Evolutionary conservation across 2,113 vertebrate species (phyloP).

Genomic region (Callorhinus ursinus): DNA sequence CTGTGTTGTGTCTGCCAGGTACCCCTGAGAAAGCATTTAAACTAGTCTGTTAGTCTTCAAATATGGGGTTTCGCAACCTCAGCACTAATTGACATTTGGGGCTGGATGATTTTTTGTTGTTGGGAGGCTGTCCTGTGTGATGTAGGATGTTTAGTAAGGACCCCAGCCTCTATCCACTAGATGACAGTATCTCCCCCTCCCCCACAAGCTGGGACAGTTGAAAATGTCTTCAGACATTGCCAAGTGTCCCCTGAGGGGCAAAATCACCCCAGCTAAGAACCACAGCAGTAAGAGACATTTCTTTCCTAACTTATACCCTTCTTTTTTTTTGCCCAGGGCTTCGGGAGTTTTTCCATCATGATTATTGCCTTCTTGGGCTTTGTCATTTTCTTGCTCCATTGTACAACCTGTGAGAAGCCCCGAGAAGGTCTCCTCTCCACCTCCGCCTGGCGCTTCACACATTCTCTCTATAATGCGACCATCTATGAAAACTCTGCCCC

Average conservation of each 20-base stretch:
- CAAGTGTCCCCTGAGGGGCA: not conserved
- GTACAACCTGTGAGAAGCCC: slow-evolving; percentile 77
- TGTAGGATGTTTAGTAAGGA: not conserved
- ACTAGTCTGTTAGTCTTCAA: not conserved
- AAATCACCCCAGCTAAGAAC: not conserved
- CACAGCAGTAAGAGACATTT: not conserved
- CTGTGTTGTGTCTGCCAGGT: not conserved
- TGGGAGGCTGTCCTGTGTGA: not conserved
- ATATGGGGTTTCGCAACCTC: not conserved
- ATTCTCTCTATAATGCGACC: slow-evolving; percentile 93
- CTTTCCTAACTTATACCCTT: not conserved
- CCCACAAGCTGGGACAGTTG: not conserved
- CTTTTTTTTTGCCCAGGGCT: slow-evolving; percentile 60
- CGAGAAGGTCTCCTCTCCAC: slow-evolving; percentile 84
- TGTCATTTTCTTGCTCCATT: slow-evolving; percentile 82
- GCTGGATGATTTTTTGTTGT: not conserved
- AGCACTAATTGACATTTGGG: not conserved
- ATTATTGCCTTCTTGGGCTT: slow-evolving; percentile 79
- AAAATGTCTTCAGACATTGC: not conserved
- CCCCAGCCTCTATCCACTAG: not conserved
- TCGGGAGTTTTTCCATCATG: slow-evolving; percentile 79
- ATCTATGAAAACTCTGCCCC: slow-evolving; percentile 97
- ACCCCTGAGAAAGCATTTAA: not conserved
- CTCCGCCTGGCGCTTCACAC: slow-evolving; percentile 90
- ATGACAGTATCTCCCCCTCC: not conserved